Evolutionary conservation across 2,113 vertebrate species (phyloP).

Genomic region (Notothenia coriiceps): DNA sequence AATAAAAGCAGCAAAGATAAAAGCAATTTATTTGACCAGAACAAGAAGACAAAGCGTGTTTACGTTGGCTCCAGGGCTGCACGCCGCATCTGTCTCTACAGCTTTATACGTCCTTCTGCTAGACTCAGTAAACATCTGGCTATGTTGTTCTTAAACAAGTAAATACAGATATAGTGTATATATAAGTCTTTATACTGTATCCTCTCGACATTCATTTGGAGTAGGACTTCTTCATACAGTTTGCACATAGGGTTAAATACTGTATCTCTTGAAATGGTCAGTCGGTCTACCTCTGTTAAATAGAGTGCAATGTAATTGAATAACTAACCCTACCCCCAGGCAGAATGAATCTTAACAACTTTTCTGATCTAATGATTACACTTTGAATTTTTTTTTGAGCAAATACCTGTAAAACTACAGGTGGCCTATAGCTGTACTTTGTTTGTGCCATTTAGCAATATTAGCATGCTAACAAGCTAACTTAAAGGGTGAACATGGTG

Average conservation of each 20-base stretch:
- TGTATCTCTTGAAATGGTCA: neutral
- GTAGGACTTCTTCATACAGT: neutral
- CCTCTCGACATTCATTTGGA: neutral
- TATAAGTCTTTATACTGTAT: neutral
- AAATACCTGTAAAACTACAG: neutral
- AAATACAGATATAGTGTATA: slow-evolving; percentile 39
- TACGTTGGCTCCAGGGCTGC: slow-evolving; percentile 52
- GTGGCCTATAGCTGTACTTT: neutral
- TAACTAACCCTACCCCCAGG: no score
- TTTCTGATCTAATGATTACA: no score
- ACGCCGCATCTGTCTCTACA: slow-evolving; percentile 35
- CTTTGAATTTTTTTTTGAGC: no score
- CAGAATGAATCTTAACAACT: no score
- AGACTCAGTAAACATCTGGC: slow-evolving; percentile 58
- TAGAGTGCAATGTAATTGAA: no score
- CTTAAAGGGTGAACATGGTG: neutral
- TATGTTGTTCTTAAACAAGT: slow-evolving; percentile 53
- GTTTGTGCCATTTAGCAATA: neutral
- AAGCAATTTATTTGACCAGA: slow-evolving; percentile 72
- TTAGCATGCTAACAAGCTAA: neutral
- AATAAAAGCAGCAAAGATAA: slow-evolving; percentile 70
- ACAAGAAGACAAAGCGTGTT: slow-evolving; percentile 61
- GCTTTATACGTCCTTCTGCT: slow-evolving; percentile 47
- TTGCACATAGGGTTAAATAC: neutral
- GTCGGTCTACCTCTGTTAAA: no score